Conservation (phyloP, 2,888 invertebrate species). For the Brachylomia viminalis region DNA sequence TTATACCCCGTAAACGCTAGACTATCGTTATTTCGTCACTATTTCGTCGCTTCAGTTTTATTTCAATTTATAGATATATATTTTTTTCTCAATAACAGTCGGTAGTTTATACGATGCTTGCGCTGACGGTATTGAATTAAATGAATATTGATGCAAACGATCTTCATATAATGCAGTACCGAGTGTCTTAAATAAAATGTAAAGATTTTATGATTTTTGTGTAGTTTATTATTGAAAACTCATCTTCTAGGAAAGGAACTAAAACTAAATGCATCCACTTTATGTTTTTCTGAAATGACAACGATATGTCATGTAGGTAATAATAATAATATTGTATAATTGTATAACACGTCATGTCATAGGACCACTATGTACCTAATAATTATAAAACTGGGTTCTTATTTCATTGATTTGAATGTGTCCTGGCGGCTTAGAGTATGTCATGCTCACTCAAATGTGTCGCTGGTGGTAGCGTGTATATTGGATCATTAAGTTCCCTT, state of each 20-base stretch:
- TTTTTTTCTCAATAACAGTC: slow-evolving; percentile 39
- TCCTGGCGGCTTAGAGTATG: too few species aligned
- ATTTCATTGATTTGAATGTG: too few species aligned
- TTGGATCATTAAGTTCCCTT: too few species aligned
- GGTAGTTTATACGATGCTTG: neutral
- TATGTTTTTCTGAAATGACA: neutral
- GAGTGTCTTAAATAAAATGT: neutral
- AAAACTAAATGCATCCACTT: neutral
- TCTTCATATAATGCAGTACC: neutral
- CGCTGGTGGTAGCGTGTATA: too few species aligned
- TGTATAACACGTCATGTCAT: too few species aligned
- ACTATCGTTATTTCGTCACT: slow-evolving; percentile 60
- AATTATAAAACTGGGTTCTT: too few species aligned
- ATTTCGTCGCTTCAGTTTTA: slow-evolving; percentile 54
- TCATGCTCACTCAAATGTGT: too few species aligned
- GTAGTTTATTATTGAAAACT: neutral
- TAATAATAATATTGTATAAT: too few species aligned
- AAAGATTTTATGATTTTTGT: too few species aligned
- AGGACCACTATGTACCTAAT: too few species aligned
- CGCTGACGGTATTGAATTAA: slow-evolving; percentile 12
- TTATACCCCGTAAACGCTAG: slow-evolving; percentile 71
- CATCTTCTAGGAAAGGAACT: neutral
- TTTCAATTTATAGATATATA: slow-evolving; percentile 37
- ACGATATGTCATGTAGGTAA: neutral
- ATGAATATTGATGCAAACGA: slow-evolving; percentile 10